Evolutionary conservation across 2,888 invertebrate genomes (phyloP), one percentile per base, ranked within the genome.

Genomic region (Agapostemon virescens): DNA sequence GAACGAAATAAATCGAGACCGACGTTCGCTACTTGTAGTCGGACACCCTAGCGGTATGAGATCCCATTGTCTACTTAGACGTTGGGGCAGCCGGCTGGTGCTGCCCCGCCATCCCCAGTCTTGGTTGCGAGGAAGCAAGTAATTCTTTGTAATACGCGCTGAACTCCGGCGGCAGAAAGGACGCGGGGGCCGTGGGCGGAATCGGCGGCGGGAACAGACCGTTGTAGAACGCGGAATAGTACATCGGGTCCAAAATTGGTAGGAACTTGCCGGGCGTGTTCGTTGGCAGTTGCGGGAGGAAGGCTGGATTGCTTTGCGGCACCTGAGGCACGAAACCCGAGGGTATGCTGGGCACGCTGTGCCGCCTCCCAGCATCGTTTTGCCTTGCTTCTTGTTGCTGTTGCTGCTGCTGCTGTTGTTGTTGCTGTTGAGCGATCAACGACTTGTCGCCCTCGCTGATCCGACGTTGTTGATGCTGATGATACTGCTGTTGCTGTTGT

Each of bases 141-240:
- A 95, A 90, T 84, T 95, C 94, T 85, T 94, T 94, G 83, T 94
- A 93, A 86, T 94, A 94, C 30, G 94, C 93, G 79, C 92, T 93
- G 63, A 94, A 93, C 79, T 94, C 93, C 33, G 93, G 92, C 58
- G 92, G 87, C 69, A 94, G 91, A 81, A 93, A 92, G 74, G 93
- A 90, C 3, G 93, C 92, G 20, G 91, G 88, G 20, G 91, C 87
- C 40, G 92, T 49, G 86, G 84, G 86, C 77, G 87, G 87, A 69
- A 86, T 83, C 77, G 88, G 91, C 69, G 92, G 93, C 38, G 93
- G 91, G 82, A 94, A 93, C 74, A 94, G 87, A 84, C 93, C 93
- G 82, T 90, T 91, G 79, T 92, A 93, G 85, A 94, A 90, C 36
- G 93, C 93, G 58, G 93, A 92, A 84, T 94, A 94, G 87, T 94